Base-by-base conservation (phyloP, 2,113 vertebrate genomes). In the Pollimyrus isidori region DNA sequence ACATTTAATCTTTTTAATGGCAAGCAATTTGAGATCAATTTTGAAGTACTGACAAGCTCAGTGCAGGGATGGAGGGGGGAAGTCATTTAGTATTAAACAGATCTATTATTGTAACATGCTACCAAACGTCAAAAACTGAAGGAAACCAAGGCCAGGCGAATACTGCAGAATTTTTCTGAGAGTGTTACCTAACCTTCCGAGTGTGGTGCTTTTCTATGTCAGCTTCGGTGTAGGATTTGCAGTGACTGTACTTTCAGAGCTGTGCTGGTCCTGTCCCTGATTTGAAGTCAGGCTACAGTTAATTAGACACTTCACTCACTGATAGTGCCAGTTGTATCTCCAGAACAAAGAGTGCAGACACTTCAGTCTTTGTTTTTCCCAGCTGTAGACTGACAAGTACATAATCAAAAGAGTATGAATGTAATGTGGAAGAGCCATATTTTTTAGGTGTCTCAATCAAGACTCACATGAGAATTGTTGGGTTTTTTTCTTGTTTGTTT, bases 381-480 rank as follows among this genome's bases (percentile, higher is more conserved):
- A 52, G 17, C 93, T 53, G 89, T 90, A 62, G 92, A 93, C 89
- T 93, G 93, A 93, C 91, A 92, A 90, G 91, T 91, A 89, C 92
- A 80, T 80, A 80, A 80, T 80, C 73, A 80, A 42, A 80, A 80
- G 73, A 80, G 73, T 80, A 80, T 80, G 35, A 80, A 80, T 80
- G 30, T 49, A 85, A 85, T 49, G 82, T 85, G 82, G 82, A 85
- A 48, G 82, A 85, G 46, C 73, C 62, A 69, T 80, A 42, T 80
- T 80, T 76, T 80, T 80, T 80, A 80, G 73, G 73, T 35, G 73
- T 80, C 73, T 42, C 26, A 80, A 35, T 80, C 35, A 19, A 80
- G 73, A 80, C 35, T 39, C 73, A 35, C 35, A 80, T 19, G 73
- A 80, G 35, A 80, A 42, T 80, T 19, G 13, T 35, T 76, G 17